Evolutionary conservation across 2,797 vertebrate species (phyloP).

Genomic region (Esox lucius): DNA sequence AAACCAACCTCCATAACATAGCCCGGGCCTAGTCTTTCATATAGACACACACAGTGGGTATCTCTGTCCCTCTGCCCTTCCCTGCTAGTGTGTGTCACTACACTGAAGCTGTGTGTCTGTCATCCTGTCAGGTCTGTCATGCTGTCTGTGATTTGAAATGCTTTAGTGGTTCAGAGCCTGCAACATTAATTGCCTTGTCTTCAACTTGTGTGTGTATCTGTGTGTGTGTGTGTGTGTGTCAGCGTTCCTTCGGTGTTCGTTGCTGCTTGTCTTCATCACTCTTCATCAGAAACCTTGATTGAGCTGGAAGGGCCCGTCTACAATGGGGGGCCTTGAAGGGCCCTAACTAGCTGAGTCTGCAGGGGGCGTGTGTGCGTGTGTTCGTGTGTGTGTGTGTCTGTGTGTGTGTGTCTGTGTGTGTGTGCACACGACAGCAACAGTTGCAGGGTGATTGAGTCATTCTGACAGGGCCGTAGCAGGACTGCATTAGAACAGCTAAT

Average conservation of each 20-base stretch:
- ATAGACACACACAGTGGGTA: too few relatives aligned
- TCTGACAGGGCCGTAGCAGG: conserved; percentile 62
- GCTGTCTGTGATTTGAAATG: conserved; percentile 45
- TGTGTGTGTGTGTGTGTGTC: background rate
- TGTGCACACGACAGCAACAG: background rate
- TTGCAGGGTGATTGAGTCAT: conserved; percentile 69
- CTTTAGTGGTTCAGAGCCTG: conserved; percentile 40
- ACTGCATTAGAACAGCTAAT: conserved; percentile 63
- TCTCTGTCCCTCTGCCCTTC: conserved; percentile 21
- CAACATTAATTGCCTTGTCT: conserved; percentile 67
- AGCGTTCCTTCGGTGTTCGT: conserved; percentile 1
- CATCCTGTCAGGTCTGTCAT: conserved; percentile 71
- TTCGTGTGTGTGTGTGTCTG: too few relatives aligned
- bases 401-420: too few relatives aligned
- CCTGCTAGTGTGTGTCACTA: conserved; percentile 31
- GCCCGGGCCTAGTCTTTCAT: too few relatives aligned
- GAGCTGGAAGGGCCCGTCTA: conserved; percentile 66
- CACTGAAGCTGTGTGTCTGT: conserved; percentile 50
- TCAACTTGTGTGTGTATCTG: conserved; percentile 35
- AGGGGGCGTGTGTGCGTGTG: conserved; percentile 25
- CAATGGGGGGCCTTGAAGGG: conserved; percentile 36
- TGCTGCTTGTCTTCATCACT: too few relatives aligned
- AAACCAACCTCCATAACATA: conserved; percentile 11
- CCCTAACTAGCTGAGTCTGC: conserved; percentile 49
- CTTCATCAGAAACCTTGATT: conserved; percentile 68